phyloP scores from a whole-genome alignment of 2,113 vertebrate genomes.

The Myrmecobius fasciatus region DNA sequence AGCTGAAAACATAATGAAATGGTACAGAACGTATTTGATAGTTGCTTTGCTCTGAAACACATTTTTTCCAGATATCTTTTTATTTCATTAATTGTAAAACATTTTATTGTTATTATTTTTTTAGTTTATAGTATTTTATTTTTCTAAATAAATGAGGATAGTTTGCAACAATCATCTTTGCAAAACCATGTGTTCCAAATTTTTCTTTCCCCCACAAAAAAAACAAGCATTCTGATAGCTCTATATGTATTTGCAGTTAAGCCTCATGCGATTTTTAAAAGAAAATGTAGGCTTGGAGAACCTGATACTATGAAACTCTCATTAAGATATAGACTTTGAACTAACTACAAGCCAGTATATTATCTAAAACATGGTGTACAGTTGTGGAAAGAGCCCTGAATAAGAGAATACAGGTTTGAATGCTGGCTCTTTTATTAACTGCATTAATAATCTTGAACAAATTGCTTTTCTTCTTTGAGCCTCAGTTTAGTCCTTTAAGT shows the following conservation, averaged over 20 bases:
- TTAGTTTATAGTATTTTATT: too few species aligned
- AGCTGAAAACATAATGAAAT: background rate
- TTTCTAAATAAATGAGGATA: too few species aligned
- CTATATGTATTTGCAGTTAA: background rate
- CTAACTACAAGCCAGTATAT: background rate
- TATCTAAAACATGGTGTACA: background rate
- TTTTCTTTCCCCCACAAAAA: too few species aligned
- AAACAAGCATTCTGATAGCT: too few species aligned
- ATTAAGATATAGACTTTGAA: background rate
- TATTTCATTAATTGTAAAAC: too few species aligned
- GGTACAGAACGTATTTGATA: background rate
- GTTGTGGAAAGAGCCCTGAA: background rate
- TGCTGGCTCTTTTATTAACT: background rate
- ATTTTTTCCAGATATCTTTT: too few species aligned
- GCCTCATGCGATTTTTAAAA: background rate
- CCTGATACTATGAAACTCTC: background rate
- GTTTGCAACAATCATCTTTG: too few species aligned
- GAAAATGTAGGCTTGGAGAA: background rate
- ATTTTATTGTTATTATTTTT: too few species aligned
- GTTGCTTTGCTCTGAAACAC: background rate
- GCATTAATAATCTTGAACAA: background rate
- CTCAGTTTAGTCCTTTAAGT: background rate
- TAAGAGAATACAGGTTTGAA: background rate
- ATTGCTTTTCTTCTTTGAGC: background rate
- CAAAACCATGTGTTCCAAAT: too few species aligned